Evolutionary conservation across 2,113 vertebrate species (phyloP).

Genomic region (Sturnira hondurensis): DNA sequence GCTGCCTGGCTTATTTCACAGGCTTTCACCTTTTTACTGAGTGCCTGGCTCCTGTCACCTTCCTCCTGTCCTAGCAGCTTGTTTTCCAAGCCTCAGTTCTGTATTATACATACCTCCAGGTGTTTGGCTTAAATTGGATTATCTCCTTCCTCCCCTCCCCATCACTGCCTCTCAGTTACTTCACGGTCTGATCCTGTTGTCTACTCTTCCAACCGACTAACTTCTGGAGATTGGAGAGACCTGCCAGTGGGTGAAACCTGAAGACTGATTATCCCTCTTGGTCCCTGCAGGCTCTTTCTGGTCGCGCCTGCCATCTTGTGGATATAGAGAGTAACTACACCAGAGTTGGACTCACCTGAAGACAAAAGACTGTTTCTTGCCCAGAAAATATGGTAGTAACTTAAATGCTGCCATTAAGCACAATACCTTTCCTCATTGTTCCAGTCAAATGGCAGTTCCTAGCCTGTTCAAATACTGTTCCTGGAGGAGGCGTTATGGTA

Average conservation of each 20-base stretch:
- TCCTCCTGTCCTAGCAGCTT: background rate
- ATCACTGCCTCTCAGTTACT: background rate
- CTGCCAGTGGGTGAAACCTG: background rate
- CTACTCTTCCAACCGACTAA: background rate
- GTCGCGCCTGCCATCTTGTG: slow-evolving; percentile 57
- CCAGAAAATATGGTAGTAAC: background rate
- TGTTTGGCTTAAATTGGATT: background rate
- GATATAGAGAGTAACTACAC: background rate
- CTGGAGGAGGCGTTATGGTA: background rate
- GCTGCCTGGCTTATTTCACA: background rate
- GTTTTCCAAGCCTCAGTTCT: background rate
- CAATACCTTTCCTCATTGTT: background rate
- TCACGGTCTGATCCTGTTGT: background rate
- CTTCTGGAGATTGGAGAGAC: background rate
- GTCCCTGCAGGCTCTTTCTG: background rate
- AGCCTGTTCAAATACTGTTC: background rate
- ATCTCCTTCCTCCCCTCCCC: too few relatives aligned
- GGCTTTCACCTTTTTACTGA: background rate
- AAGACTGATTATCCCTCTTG: background rate
- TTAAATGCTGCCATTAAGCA: background rate
- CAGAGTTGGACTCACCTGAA: fast-evolving
- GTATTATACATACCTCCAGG: background rate
- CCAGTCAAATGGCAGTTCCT: background rate
- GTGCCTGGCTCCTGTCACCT: background rate
- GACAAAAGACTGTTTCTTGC: background rate